Evolutionary conservation across 2,888 invertebrate species (phyloP).

Genomic region (Marasmarcha lunaedactyla): DNA sequence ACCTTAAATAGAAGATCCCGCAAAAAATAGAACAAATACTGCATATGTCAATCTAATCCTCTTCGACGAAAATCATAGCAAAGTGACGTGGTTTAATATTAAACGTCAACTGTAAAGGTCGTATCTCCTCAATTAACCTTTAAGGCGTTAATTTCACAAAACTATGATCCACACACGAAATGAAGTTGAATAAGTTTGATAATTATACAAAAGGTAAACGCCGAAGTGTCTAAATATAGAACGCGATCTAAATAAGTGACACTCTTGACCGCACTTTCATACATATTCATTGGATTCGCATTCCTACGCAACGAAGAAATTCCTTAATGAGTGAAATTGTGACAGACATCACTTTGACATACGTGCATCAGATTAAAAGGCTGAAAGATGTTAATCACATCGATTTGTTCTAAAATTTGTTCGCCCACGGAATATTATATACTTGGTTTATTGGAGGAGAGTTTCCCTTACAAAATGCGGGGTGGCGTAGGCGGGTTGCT

Average conservation of each 20-base stretch:
- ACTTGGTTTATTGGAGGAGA: slow-evolving; percentile 27
- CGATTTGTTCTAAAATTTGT: slow-evolving; percentile 38
- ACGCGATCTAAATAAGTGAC: not conserved
- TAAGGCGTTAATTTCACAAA: too few relatives aligned
- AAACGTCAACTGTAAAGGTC: too few relatives aligned
- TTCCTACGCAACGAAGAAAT: not conserved
- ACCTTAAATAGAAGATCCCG: too few relatives aligned
- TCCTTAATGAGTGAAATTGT: not conserved
- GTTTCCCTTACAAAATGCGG: slow-evolving; percentile 30
- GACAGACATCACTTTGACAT: not conserved
- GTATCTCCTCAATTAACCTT: too few relatives aligned
- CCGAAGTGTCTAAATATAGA: not conserved
- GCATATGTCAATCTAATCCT: too few relatives aligned
- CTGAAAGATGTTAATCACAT: slow-evolving; percentile 27
- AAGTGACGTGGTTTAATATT: too few relatives aligned
- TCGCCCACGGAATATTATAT: slow-evolving; percentile 30
- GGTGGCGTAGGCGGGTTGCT: slow-evolving; percentile 58
- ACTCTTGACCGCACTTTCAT: not conserved
- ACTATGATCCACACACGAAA: too few relatives aligned
- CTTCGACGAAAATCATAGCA: too few relatives aligned
- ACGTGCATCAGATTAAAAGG: not conserved
- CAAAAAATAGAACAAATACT: too few relatives aligned
- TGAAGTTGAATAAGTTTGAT: too few relatives aligned
- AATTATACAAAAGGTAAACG: not conserved
- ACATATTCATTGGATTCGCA: slow-evolving; percentile 4